These are phyloP conservation scores for Xenentodon cancila DNA, from an alignment of 2,797 vertebrate species.

Conservation along the genomic window DNA sequence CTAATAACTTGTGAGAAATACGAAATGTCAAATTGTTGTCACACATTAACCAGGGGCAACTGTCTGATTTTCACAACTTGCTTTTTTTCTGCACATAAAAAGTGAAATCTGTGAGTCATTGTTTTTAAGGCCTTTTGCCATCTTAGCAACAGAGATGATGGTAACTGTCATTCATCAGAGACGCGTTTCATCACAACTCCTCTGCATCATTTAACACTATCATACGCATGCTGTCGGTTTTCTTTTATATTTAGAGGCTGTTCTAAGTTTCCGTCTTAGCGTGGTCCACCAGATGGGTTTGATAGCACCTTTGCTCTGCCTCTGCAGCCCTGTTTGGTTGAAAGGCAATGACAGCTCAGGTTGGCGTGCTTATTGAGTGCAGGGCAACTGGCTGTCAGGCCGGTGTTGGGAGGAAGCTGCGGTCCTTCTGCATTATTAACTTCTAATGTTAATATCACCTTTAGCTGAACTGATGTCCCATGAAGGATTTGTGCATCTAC, in stretches of 20 bases:
- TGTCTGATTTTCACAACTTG: constrained; percentile 16
- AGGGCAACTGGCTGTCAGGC: constrained; percentile 15
- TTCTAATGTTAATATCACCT: too few species aligned
- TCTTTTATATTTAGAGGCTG: constrained; percentile 14
- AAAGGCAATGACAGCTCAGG: constrained; percentile 18
- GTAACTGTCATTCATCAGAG: constrained; percentile 14
- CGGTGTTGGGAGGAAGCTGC: constrained; percentile 35
- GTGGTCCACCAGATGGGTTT: constrained; percentile 35
- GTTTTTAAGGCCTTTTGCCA: constrained; percentile 36
- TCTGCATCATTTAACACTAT: constrained; percentile 39
- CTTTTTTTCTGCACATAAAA: constrained; percentile 12
- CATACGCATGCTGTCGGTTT: constrained; percentile 18
- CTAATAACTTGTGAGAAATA: constrained; percentile 33
- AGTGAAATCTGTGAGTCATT: constrained; percentile 29
- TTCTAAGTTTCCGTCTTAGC: constrained; percentile 21
- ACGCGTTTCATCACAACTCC: constrained; percentile 27
- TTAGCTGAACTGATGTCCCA: background rate
- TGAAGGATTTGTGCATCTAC: background rate
- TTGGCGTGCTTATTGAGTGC: constrained; percentile 12
- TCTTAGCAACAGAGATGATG: constrained; percentile 13
- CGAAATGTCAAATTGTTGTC: constrained; percentile 51
- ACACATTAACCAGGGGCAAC: constrained; percentile 18
- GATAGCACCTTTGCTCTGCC: constrained; percentile 25
- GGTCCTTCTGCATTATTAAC: constrained; percentile 36
- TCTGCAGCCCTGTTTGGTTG: constrained; percentile 22